phyloP scores from a whole-genome alignment of 2,888 invertebrate genomes.

The Stictocephala bisonia region DNA sequence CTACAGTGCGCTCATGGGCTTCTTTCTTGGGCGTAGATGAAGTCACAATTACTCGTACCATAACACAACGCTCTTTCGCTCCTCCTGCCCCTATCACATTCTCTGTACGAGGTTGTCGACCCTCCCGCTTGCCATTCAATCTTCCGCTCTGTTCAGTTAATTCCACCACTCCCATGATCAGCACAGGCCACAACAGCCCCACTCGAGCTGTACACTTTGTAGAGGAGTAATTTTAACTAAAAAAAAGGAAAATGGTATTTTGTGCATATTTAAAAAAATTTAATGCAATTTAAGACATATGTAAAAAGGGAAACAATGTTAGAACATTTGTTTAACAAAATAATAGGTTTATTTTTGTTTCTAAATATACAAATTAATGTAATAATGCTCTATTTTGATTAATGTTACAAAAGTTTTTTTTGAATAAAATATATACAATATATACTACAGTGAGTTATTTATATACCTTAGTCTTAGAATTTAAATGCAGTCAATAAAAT shows the following conservation, averaged over 20 bases:
- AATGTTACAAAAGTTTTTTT: too few species aligned
- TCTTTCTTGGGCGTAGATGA: conserved; percentile 64
- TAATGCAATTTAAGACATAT: not conserved
- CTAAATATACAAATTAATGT: too few species aligned
- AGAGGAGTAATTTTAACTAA: not conserved
- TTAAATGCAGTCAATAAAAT: too few species aligned
- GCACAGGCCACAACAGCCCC: too few species aligned
- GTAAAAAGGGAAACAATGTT: too few species aligned
- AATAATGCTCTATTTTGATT: too few species aligned
- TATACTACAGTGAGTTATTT: too few species aligned
- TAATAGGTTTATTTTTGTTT: too few species aligned
- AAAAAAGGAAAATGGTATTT: not conserved
- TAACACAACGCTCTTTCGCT: conserved; percentile 62
- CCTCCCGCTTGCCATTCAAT: conserved; percentile 63
- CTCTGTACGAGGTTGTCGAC: conserved; percentile 64
- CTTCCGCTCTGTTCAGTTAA: conserved; percentile 58
- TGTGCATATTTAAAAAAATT: not conserved
- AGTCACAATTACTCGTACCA: conserved; percentile 61
- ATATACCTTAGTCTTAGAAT: too few species aligned
- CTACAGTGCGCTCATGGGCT: conserved; percentile 59
- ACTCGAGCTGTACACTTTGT: not conserved
- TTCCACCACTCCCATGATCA: not conserved
- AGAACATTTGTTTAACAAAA: too few species aligned
- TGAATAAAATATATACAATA: too few species aligned
- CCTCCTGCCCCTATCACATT: conserved; percentile 64